Evolutionary conservation across 2,113 vertebrate genomes (phyloP), one percentile per base, ranked within the genome.

Genomic region (Microcebus tavaratra): DNA sequence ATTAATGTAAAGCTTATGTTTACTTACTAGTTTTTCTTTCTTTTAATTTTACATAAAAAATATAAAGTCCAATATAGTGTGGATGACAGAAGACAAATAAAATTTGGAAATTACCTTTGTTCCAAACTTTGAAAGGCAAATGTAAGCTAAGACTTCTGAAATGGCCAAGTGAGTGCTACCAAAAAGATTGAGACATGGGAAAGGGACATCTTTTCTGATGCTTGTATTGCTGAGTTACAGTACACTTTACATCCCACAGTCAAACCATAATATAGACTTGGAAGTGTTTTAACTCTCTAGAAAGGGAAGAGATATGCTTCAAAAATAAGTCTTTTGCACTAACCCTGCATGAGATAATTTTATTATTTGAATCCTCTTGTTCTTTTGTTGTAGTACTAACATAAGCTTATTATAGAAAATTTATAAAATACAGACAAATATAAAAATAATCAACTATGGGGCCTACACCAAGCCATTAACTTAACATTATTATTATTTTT

Each of bases 181-280:
- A 61, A 34, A 42, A 88, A 5, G 8, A 17, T 34, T 3, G 4
- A 3, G 7, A 48, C 18, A 3, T 29, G 34, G 55, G 42, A 25
- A 87, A 53, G 25, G 21, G 29, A 20, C 13, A 84, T n/a, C 39
- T 29, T 20, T 83, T 17, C 9, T n/a, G 50, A 31, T 23, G 13
- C 14, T 55, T 87, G 18, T 13, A 55, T 50, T 92, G 90, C 25
- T 84, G n/a, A 83, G 36, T 45, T 57, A 39, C 2, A 15, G 4
- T 15, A 3, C 7, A 61, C 0, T 2, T 3, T 18, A 20, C 15
- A 8, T 17, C 0, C 11, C 5, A 23, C 4, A 20, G 2, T 13
- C 27, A 85, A 68, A 36, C 5, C 10, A 4, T 21, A 11, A 0
- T 20, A 4, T 78, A 63, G 8, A 63, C 0, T 1, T 20, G 34